A percentile compares a stretch with the other conserved stretches of the same genome.
Evolutionary conservation across 1,140 invertebrate species (phyloP).

Genomic region (Uloborus diversus): DNA sequence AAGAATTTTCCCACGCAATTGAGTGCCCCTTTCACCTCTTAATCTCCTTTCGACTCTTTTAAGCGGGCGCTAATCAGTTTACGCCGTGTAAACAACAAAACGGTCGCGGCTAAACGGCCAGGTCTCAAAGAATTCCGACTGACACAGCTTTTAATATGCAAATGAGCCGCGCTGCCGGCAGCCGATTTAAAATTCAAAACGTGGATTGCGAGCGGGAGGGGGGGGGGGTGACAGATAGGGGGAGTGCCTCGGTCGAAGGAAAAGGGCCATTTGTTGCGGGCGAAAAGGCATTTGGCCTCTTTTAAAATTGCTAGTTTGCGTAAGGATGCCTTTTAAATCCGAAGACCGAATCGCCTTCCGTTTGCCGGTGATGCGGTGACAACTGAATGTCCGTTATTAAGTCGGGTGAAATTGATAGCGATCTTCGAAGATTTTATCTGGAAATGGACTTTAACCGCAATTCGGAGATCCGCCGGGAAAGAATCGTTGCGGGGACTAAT

Average conservation of each 20-base stretch:
- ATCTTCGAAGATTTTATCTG: too few species aligned
- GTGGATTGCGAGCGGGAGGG: not conserved
- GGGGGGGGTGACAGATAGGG: not conserved
- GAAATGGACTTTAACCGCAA: too few species aligned
- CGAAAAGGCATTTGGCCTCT: too few species aligned
- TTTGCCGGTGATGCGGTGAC: too few species aligned
- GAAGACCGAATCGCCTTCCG: too few species aligned
- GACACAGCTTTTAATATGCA: slow-evolving; percentile 40
- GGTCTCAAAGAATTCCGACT: slow-evolving; percentile 7
- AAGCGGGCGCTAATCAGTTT: not conserved
- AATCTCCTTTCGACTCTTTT: not conserved
- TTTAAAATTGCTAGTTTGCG: too few species aligned
- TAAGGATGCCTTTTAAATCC: too few species aligned
- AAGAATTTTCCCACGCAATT: not conserved
- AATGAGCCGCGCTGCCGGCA: slow-evolving; percentile 2
- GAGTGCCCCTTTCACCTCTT: not conserved
- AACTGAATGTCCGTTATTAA: too few species aligned
- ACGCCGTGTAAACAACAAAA: slow-evolving; percentile 37
- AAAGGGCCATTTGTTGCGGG: too few species aligned
- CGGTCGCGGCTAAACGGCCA: slow-evolving; percentile 15
- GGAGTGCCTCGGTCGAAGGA: slow-evolving; percentile 8
- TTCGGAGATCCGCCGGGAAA: too few species aligned
- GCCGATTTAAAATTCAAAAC: slow-evolving; percentile 33
- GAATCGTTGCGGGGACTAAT: too few species aligned
- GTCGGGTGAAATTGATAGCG: too few species aligned